Percentiles rank a stretch among this genome's conserved stretches.
phyloP scores from a whole-genome alignment of 2,113 vertebrate genomes.

The Dolichotis patagonum region DNA sequence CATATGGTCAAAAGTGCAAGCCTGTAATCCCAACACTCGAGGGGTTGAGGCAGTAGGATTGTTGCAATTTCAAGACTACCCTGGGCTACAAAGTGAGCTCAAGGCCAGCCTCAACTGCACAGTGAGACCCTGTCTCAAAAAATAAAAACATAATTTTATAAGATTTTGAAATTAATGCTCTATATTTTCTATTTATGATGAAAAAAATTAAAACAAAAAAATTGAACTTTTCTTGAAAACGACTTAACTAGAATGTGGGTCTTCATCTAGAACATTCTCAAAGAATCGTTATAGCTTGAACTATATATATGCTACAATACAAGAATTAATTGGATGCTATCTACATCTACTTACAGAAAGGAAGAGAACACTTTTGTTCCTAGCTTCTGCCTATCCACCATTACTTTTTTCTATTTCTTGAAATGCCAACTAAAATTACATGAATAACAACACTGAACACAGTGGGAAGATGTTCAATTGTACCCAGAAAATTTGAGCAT shows the following conservation, averaged over 20 bases:
- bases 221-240: background rate
- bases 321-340: background rate
- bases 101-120: too few species aligned
- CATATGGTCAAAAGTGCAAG: background rate
- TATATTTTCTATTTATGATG: constrained; percentile 12
- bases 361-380: constrained; percentile 15
- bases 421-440: constrained; percentile 46
- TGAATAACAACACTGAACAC: background rate
- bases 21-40: too few species aligned
- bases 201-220: constrained; percentile 4
- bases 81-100: too few species aligned
- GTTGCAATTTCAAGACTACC: too few species aligned
- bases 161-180: constrained; percentile 6
- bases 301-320: too few species aligned
- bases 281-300: background rate
- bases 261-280: background rate
- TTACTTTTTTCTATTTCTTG: background rate
- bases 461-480: background rate
- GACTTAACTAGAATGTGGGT: background rate
- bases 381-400: background rate
- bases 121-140: too few species aligned
- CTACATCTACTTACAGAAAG: background rate
- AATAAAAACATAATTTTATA: background rate
- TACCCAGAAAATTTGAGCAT: background rate
- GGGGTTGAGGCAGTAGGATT: too few species aligned